Evolutionary conservation across 2,113 vertebrate genomes (phyloP), one percentile per base, ranked within the genome.

Genomic region (Falcunculus frontatus): DNA sequence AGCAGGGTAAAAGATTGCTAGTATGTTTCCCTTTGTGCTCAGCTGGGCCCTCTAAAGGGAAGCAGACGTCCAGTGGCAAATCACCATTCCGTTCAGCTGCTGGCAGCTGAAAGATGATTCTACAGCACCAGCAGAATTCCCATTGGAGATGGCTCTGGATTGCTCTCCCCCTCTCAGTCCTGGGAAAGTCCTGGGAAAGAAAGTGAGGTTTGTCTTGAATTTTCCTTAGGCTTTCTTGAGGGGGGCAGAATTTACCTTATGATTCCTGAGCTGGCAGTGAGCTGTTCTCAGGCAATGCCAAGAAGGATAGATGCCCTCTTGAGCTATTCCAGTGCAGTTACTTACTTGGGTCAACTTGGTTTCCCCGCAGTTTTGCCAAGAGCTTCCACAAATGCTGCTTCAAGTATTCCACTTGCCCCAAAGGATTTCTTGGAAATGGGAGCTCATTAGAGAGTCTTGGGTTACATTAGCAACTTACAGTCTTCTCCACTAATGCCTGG

Each of bases 91-190:
- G 60, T 75, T 73, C 69, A 81, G 83, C 76, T 82, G 82, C 90
- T 91, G 57, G 89, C 72, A 95, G 72, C 74, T 95, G 80, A 94
- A 90, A 96, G 85, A 81, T 77, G 90, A 75, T 93, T 50, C 73
- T 91, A 52, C 64, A 88, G 37, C 78, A 79, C 57, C 41, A 12
- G 37, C 30, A 95, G 93, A 96, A 94, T 91, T 95, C 76, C 88
- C 83, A 50, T 42, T 95, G 75, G 89, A 87, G 49, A 84, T n/a
- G n/a, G 67, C 70, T 89, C 68, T 94, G 82, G 73, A 67, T 88
- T 83, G 72, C 72, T 82, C 53, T 89, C 12, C 12, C 26, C 9
- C 10, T 63, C 50, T 76, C 62, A 80, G 15, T 65, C 49, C 62
- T 92, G 90, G 75, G 82, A 93, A 96, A 91, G 68, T 56, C 35